Percentiles rank a stretch among this genome's conserved stretches.
phyloP scores from a whole-genome alignment of 2,888 invertebrate genomes.

The Bursaphelenchus okinawaensis region DNA sequence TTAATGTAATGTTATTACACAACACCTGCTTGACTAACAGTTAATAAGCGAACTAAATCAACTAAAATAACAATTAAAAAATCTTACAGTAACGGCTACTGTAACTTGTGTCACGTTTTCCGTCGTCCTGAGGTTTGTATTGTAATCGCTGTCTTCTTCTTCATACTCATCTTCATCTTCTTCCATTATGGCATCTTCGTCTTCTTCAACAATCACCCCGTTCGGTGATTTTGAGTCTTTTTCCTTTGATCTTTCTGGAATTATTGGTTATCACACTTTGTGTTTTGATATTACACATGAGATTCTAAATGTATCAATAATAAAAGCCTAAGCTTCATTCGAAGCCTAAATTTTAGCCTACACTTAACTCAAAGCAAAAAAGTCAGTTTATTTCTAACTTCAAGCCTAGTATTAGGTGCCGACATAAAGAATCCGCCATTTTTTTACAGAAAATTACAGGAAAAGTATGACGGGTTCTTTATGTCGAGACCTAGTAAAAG shows the following conservation, averaged over 20 bases:
- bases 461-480: no score
- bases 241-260: not conserved
- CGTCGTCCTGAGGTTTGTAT: not conserved
- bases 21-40: not conserved
- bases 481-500: no score
- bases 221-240: slow-evolving; percentile 6
- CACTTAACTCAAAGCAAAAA: no score
- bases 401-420: no score
- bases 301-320: no score
- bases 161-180: slow-evolving; percentile 38
- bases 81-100: slow-evolving; percentile 11
- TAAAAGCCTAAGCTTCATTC: no score
- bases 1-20: not conserved
- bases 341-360: no score
- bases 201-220: slow-evolving; percentile 27
- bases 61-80: not conserved
- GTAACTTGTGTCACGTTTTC: slow-evolving; percentile 21
- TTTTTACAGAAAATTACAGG: no score
- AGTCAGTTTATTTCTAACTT: no score
- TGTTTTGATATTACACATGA: no score
- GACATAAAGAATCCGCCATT: no score
- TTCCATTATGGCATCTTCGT: slow-evolving; percentile 37
- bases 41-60: not conserved
- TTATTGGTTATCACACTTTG: no score
- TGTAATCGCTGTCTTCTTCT: slow-evolving; percentile 10